phyloP scores from a whole-genome alignment of 2,797 vertebrate species.

The Premnoplex brunnescens region DNA sequence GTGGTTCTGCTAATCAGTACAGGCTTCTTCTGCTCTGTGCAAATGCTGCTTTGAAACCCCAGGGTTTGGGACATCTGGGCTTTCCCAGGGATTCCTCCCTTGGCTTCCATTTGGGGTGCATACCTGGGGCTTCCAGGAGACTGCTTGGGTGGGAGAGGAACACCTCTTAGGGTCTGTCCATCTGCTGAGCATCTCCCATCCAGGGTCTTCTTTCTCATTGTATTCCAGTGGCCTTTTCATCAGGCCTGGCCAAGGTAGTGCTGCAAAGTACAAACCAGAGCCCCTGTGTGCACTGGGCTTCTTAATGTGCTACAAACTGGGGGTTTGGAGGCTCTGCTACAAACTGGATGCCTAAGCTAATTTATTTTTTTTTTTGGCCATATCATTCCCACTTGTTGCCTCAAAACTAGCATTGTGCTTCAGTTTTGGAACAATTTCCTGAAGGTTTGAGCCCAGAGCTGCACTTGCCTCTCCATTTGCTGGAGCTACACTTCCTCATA shows the following conservation, averaged over 20 bases:
- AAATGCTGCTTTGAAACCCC: background rate
- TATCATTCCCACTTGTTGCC: background rate
- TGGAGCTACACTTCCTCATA: background rate
- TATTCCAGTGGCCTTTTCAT: background rate
- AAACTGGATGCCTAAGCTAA: background rate
- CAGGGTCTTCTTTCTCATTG: background rate
- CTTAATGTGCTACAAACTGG: background rate
- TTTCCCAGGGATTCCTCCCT: background rate
- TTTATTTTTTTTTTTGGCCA: background rate
- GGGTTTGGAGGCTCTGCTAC: background rate
- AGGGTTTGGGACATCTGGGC: background rate
- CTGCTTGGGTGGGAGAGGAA: background rate
- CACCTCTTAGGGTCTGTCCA: fast-evolving
- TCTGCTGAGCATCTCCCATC: background rate
- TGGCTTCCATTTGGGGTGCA: background rate
- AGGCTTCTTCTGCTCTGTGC: background rate
- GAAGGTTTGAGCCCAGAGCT: background rate
- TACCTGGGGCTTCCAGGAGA: background rate
- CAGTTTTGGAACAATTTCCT: background rate
- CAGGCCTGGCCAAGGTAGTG: background rate
- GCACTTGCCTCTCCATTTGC: background rate
- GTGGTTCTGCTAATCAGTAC: background rate
- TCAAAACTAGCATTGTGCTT: fast-evolving
- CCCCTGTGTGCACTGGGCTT: fast-evolving
- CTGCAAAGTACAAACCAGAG: background rate